These are phyloP conservation scores for Sarcophaga peregrina DNA, from an alignment of 1,140 invertebrate genomes.

Conservation along the genomic window DNA sequence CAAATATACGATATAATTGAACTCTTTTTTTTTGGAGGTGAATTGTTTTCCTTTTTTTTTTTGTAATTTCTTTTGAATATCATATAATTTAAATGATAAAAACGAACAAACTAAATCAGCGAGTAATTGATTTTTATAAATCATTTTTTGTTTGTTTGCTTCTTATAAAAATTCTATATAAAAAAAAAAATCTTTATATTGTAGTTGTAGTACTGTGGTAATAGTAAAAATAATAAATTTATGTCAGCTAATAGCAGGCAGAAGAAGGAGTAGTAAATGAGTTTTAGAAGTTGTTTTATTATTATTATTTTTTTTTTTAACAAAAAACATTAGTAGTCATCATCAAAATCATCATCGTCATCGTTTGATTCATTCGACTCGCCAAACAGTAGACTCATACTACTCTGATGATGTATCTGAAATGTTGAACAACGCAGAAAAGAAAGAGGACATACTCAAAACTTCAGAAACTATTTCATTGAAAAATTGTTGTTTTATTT, in stretches of 20 bases:
- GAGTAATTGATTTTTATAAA: not conserved
- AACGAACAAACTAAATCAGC: slow-evolving; percentile 22
- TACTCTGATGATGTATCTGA: slow-evolving; percentile 47
- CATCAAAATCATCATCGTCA: slow-evolving; percentile 45
- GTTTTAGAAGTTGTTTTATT: slow-evolving; percentile 18
- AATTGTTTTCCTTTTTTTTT: too few species aligned
- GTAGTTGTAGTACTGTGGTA: not conserved
- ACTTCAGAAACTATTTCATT: slow-evolving; percentile 34
- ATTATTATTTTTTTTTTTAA: slow-evolving; percentile 31
- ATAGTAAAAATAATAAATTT: not conserved
- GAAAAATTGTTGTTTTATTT: slow-evolving; percentile 13
- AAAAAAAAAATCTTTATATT: not conserved
- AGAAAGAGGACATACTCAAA: slow-evolving; percentile 10
- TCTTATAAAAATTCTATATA: not conserved
- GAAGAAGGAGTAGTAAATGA: slow-evolving; percentile 21
- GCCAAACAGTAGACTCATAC: slow-evolving; percentile 48
- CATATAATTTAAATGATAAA: too few species aligned
- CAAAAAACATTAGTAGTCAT: slow-evolving; percentile 30
- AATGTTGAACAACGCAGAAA: slow-evolving; percentile 38
- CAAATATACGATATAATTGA: not conserved
- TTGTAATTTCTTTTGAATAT: too few species aligned
- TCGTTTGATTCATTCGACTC: slow-evolving; percentile 47
- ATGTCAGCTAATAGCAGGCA: slow-evolving; percentile 30
- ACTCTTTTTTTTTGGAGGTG: not conserved
- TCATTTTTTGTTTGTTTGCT: not conserved